phyloP scores from a whole-genome alignment of 2,797 vertebrate genomes.

The Luscinia megarhynchos region DNA sequence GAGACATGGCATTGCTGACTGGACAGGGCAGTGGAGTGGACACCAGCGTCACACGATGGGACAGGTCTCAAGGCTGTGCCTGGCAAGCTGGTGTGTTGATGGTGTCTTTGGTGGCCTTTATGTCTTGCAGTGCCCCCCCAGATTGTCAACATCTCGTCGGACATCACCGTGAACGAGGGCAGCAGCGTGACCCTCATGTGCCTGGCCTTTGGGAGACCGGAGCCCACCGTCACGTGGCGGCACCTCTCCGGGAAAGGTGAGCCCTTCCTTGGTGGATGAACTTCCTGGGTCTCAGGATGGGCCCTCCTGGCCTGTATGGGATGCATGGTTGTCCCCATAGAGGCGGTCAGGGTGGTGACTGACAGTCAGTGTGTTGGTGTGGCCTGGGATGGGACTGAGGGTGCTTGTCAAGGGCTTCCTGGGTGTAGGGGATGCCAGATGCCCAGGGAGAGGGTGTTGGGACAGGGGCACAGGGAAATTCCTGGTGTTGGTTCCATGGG shows the following conservation, averaged over 20 bases:
- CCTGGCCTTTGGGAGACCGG: conserved; percentile 91
- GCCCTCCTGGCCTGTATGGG: rapidly evolving
- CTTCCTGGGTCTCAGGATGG: rapidly evolving
- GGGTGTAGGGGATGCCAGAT: background rate
- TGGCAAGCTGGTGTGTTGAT: background rate
- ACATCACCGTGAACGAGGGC: conserved; percentile 94
- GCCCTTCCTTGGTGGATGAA: rapidly evolving
- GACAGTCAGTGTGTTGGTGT: background rate
- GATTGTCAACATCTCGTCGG: conserved; percentile 93
- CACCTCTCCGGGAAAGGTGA: conserved; percentile 90
- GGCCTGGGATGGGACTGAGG: background rate
- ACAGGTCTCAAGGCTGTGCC: rapidly evolving
- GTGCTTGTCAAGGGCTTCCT: rapidly evolving
- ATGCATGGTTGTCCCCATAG: rapidly evolving
- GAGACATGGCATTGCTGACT: rapidly evolving
- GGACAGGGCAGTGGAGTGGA: rapidly evolving
- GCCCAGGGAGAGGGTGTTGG: rapidly evolving
- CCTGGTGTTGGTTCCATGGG: background rate
- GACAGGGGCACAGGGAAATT: background rate
- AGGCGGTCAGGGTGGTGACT: rapidly evolving
- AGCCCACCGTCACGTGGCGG: conserved; percentile 92
- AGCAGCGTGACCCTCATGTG: conserved; percentile 93
- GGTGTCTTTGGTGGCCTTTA: background rate
- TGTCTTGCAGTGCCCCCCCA: conserved; percentile 88
- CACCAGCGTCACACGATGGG: rapidly evolving